Base-by-base conservation (phyloP, 2,888 invertebrate genomes). In the Xestoiulus laeticollis region DNA sequence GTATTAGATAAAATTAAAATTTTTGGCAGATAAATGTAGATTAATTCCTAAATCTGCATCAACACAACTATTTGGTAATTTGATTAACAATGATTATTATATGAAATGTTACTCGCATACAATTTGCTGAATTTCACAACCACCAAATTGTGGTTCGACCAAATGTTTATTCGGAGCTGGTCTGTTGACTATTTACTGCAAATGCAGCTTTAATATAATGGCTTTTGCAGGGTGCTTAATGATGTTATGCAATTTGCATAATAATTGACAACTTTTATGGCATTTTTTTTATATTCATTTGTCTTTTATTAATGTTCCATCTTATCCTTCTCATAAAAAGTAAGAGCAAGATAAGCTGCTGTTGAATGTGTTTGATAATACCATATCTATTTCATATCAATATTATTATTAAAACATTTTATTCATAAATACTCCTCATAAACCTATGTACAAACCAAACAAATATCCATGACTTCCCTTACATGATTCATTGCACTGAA, bases 401-500 rank as follows among this genome's bases (percentile, higher is more conserved):
- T 14, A 78, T 26, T 78, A 30, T 78, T 78, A 32, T 78, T 78
- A 78, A 78, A 78, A 78, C 78, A 30, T 16, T 78, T 78, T 78
- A 78, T 26, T 78, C 78, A 26, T 68, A 78, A 78, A 78, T 78
- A 78, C 78, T 22, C 10, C 26, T 78, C 78, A 78, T 78, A 32
- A 78, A 78, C 78, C 78, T 78, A 78, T 78, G 12, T 78, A 78
- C 78, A 78, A 78, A 78, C 78, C 78, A 26, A n/a, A 78, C 78
- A 78, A 30, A 78, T 78, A 30, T 78, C 78, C 78, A 78, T 30
- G 78, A 78, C 78, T 78, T 14, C 78, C 78, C 78, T 78, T 68
- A 32, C 78, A 32, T 32, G 78, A 78, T 78, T 10, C 78, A 30
- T 78, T 78, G 78, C 30, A 78, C 78, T 78, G 78, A 78, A 78